Base-by-base conservation (phyloP, 1,140 invertebrate genomes). In the Monomorium pharaonis region DNA sequence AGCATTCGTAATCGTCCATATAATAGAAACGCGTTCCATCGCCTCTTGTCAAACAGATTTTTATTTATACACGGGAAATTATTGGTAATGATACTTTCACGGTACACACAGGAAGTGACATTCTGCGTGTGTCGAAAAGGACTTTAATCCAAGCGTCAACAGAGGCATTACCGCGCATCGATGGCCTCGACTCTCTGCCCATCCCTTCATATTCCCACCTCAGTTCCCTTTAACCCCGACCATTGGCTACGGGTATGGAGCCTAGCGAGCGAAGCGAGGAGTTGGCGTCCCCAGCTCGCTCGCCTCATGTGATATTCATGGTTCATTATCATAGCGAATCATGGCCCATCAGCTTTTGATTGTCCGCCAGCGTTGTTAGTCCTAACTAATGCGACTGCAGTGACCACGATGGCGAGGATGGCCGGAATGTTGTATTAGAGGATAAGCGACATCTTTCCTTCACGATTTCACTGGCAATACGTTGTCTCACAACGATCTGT, bases 311-410 rank as follows among this genome's bases (percentile, higher is more conserved):
- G 86, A 91, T 94, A 95, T 95, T 95, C 94, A 95, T 95, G 94
- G 92, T 95, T 95, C 94, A 95, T 95, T 95, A 95, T 95, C 94
- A 95, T 95, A 95, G 94, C 94, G 94, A 95, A 95, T 95, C 94
- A 95, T 95, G 94, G 93, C 92, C 94, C 94, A 95, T 95, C 94
- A 94, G 94, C 94, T 95, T 95, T 95, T 95, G 94, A 95, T 95
- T 95, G 94, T 95, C 92, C 92, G 93, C 91, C 92, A 92, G 92
- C 93, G 93, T 93, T 95, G 93, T 95, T 95, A 95, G 94, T 94
- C 93, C 92, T 93, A 94, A 94, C 94, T 95, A 95, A 95, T 95
- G 93, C 93, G 94, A 94, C 93, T 94, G 92, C 92, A 92, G 93
- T 94, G 94, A 94, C 94, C 94, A 91, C 94, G 88, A 89, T 88